A percentile compares a stretch with the other conserved stretches of the same genome.
phyloP scores from a whole-genome alignment of 1,140 invertebrate genomes.

The honey bee (Apis mellifera) region Amel_HAv3.1 CM009938.2:8028001-8028500 shows the following conservation, averaged over 20 bases:
- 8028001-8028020: background rate
- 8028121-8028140: background rate
- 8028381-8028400: no score
- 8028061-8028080: no score
- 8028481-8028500: no score
- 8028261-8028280: slow-evolving; percentile 42
- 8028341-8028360: no score
- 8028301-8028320: no score
- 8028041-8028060: background rate
- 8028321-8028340: no score
- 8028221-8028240: slow-evolving; percentile 44
- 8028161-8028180: slow-evolving; percentile 52
- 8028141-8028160: background rate
- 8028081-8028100: background rate
- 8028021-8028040: slow-evolving; percentile 27
- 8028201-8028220: slow-evolving; percentile 59
- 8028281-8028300: background rate
- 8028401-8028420: no score
- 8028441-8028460: no score
- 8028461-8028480: no score
- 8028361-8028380: no score
- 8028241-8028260: slow-evolving; percentile 57
- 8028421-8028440: no score
- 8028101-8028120: background rate
- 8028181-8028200: slow-evolving; percentile 58